Percentiles rank a stretch among this genome's conserved stretches.
Evolutionary conservation across 2,797 vertebrate genomes (phyloP).

Genomic region (Rhabdomys pumilio): DNA sequence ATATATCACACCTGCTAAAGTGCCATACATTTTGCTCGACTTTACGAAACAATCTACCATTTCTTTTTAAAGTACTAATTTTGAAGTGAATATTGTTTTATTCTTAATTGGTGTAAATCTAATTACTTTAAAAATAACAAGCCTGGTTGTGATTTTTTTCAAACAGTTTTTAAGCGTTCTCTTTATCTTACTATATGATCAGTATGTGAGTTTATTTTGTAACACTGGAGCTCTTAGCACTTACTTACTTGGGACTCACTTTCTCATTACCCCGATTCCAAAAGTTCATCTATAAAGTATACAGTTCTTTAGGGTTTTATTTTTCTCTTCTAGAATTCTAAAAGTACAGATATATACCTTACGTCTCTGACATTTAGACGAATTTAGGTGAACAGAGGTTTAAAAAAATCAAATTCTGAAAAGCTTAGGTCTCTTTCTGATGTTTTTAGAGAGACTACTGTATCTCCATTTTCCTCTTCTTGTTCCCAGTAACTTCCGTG

Average conservation of each 20-base stretch:
- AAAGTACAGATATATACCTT: constrained; percentile 58
- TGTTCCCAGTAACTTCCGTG: constrained; percentile 88
- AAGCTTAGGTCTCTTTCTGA: constrained; percentile 88
- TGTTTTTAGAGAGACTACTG: constrained; percentile 89
- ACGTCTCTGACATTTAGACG: constrained; percentile 48
- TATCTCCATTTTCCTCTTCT: constrained; percentile 89
- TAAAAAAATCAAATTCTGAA: constrained; percentile 82
- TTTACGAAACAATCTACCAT: constrained; percentile 44
- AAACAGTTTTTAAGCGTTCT: constrained; percentile 64
- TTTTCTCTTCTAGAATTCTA: constrained; percentile 48
- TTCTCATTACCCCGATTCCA: constrained; percentile 64
- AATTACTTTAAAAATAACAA: constrained; percentile 55
- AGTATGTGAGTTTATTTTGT: constrained; percentile 62
- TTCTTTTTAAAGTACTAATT: constrained; percentile 64
- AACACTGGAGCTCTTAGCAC: constrained; percentile 69
- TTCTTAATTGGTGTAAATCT: constrained; percentile 25
- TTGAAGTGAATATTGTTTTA: constrained; percentile 46
- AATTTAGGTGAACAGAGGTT: constrained; percentile 66
- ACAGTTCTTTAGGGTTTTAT: constrained; percentile 50
- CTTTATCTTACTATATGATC: constrained; percentile 71
- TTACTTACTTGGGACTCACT: constrained; percentile 51
- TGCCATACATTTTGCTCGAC: constrained; percentile 35
- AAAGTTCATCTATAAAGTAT: constrained; percentile 52
- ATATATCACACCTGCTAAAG: constrained; percentile 20
- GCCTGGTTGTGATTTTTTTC: constrained; percentile 34